phyloP scores from a whole-genome alignment of 2,797 vertebrate species.

The Calcarius lapponicus region DNA sequence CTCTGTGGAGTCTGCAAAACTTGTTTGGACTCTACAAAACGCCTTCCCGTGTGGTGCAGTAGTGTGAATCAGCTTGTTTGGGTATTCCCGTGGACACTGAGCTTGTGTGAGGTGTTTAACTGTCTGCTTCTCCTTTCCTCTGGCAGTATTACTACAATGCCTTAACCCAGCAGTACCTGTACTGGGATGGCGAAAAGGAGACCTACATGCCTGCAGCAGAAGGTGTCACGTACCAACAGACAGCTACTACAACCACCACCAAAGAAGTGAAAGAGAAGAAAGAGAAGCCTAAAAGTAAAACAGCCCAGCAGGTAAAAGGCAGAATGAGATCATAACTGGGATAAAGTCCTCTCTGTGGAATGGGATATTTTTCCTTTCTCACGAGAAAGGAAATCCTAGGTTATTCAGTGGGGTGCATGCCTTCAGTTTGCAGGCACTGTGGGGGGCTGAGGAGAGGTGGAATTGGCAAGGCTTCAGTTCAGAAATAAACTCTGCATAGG shows the following conservation, averaged over 20 bases:
- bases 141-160: conserved; percentile 97
- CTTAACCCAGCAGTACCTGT: conserved; percentile 96
- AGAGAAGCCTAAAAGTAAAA: conserved; percentile 98
- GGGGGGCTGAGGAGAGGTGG: background rate
- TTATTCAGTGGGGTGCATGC: background rate
- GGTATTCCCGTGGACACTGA: too few relatives aligned
- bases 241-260: conserved; percentile 64
- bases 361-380: background rate
- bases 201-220: conserved; percentile 88
- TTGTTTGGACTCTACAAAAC: background rate
- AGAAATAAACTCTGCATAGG: conserved; percentile 45
- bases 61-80: background rate
- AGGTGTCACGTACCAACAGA: conserved; percentile 66
- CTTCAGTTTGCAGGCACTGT: background rate
- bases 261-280: conserved; percentile 96
- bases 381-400: background rate
- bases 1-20: background rate
- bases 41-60: background rate
- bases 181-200: conserved; percentile 97
- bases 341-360: background rate
- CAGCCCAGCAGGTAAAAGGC: conserved; percentile 90
- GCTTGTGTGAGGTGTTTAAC: background rate
- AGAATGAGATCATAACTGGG: background rate
- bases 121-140: background rate
- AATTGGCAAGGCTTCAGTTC: conserved; percentile 11